phyloP scores from a whole-genome alignment of 2,797 vertebrate species.

The Miichthys miiuy region DNA sequence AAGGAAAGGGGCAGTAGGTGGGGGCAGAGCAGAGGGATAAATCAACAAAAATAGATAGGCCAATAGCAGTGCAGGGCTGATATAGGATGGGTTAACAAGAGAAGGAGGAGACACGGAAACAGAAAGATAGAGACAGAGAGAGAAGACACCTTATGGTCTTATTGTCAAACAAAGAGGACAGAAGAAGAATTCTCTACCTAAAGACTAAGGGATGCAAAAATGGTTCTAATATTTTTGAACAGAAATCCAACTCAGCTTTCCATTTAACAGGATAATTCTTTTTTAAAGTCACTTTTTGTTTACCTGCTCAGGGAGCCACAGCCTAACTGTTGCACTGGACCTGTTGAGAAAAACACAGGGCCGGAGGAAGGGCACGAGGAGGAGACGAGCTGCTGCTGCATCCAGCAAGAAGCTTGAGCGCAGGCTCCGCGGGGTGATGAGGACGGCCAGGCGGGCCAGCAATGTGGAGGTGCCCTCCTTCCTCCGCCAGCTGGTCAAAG shows the following conservation, averaged over 20 bases:
- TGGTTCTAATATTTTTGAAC: slow-evolving; percentile 9
- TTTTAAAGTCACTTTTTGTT: slow-evolving; percentile 8
- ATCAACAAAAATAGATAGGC: slow-evolving; percentile 78
- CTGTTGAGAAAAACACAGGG: slow-evolving; percentile 77
- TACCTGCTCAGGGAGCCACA: slow-evolving; percentile 41
- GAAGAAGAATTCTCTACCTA: slow-evolving; percentile 7
- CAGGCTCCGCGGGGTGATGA: slow-evolving; percentile 77
- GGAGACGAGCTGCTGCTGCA: slow-evolving; percentile 58
- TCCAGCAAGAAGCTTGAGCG: slow-evolving; percentile 74
- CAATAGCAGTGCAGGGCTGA: slow-evolving; percentile 62
- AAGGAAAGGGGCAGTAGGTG: slow-evolving; percentile 30
- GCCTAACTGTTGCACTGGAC: slow-evolving; percentile 75
- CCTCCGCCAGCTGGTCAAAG: slow-evolving; percentile 83
- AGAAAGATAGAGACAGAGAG: slow-evolving; percentile 18
- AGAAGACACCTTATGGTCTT: not conserved
- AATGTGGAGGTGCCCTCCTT: slow-evolving; percentile 86
- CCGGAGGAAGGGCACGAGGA: slow-evolving; percentile 68
- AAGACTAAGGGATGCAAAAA: slow-evolving; percentile 22
- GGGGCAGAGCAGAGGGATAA: slow-evolving; percentile 68
- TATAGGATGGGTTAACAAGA: slow-evolving; percentile 42
- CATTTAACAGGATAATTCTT: not conserved
- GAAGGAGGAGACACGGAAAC: slow-evolving; percentile 27
- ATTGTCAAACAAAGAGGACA: slow-evolving; percentile 12
- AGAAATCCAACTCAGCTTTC: slow-evolving; percentile 25
- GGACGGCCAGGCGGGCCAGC: slow-evolving; percentile 81